A percentile compares a stretch with the other conserved stretches of the same genome.
Conservation (phyloP, 2,797 vertebrate genomes). For the Urosaurus nigricauda region DNA sequence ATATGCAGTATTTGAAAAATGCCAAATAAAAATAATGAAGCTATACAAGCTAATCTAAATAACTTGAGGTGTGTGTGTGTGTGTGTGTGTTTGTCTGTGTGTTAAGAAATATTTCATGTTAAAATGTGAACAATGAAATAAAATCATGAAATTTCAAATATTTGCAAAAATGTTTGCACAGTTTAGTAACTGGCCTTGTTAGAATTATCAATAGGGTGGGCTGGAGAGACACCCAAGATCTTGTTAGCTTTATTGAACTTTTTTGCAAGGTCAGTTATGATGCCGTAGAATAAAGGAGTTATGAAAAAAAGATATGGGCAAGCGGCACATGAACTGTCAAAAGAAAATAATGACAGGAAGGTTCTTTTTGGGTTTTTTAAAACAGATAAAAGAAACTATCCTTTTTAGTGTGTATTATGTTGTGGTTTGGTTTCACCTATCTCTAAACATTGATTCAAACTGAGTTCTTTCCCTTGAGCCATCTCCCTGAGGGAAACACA, state of each 20-base stretch:
- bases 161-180: background rate
- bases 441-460: constrained; percentile 55
- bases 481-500: background rate
- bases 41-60: background rate
- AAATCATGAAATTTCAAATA: background rate
- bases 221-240: constrained; percentile 9
- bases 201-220: background rate
- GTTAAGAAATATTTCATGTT: background rate
- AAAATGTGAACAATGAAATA: background rate
- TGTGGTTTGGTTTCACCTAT: constrained; percentile 32
- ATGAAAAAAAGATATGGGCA: constrained; percentile 27
- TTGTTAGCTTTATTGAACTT: background rate
- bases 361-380: background rate
- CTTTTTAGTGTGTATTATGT: constrained; percentile 31
- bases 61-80: too few species aligned
- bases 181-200: background rate
- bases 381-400: constrained; percentile 40
- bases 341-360: background rate
- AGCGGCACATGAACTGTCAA: background rate
- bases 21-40: background rate
- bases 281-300: constrained; percentile 26
- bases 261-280: constrained; percentile 35
- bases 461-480: constrained; percentile 26
- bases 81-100: too few species aligned
- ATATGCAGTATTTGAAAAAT: background rate